Conservation (phyloP, 1,140 invertebrate genomes). For the Drosophila fuyamai region DNA sequence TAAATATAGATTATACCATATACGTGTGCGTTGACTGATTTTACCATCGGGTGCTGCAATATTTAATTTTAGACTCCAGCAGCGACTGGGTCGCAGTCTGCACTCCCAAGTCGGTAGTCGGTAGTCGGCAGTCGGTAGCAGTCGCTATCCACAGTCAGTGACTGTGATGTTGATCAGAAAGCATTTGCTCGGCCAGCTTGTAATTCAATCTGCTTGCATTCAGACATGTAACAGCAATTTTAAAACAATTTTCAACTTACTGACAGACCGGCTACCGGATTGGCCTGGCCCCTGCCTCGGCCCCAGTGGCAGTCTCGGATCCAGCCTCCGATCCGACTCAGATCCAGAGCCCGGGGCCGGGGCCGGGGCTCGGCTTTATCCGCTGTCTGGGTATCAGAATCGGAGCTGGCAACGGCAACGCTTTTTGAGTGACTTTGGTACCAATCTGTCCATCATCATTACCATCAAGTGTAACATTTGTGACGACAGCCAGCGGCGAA, state of each 20-base stretch:
- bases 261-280: constrained; percentile 82
- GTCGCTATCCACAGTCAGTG: constrained; percentile 28
- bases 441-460: constrained; percentile 85
- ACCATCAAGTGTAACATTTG: constrained; percentile 84
- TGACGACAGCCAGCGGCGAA: constrained; percentile 77
- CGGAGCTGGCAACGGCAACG: constrained; percentile 70
- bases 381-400: constrained; percentile 49
- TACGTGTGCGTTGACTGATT: constrained; percentile 67
- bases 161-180: constrained; percentile 47
- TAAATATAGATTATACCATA: constrained; percentile 84
- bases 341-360: constrained; percentile 31
- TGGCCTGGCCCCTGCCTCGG: constrained; percentile 59
- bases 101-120: constrained; percentile 12
- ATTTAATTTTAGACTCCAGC: constrained; percentile 65
- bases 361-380: constrained; percentile 46
- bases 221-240: constrained; percentile 84
- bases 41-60: constrained; percentile 68
- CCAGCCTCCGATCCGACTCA: neutral
- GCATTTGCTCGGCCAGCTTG: constrained; percentile 69
- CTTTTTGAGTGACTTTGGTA: constrained; percentile 84
- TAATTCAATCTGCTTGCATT: constrained; percentile 84
- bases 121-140: constrained; percentile 37
- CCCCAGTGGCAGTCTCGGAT: neutral
- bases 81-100: constrained; percentile 33
- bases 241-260: constrained; percentile 84